phyloP scores from a whole-genome alignment of 2,888 invertebrate genomes.

The Antitype chi region DNA sequence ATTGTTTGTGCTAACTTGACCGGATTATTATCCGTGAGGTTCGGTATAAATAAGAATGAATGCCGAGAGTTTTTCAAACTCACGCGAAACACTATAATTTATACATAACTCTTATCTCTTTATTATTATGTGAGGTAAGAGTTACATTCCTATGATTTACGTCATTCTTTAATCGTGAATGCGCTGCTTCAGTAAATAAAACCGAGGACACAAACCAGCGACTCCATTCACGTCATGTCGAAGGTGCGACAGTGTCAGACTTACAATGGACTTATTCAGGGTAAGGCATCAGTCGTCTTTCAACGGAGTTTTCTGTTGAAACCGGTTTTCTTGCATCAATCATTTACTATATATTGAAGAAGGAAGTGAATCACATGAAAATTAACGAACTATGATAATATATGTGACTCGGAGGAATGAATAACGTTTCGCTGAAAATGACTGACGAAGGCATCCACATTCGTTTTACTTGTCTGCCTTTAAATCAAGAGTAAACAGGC shows the following conservation, averaged over 20 bases:
- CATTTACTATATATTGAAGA: background rate
- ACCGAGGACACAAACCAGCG: constrained; percentile 3
- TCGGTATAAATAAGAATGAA: too few species aligned
- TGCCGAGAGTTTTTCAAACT: too few species aligned
- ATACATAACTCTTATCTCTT: too few species aligned
- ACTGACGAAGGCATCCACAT: too few species aligned
- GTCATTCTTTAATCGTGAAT: too few species aligned
- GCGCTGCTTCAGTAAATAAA: background rate
- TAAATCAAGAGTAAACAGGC: too few species aligned
- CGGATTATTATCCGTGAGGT: too few species aligned
- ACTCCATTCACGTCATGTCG: constrained; percentile 37
- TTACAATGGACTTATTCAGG: constrained; percentile 46
- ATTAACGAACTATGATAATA: background rate
- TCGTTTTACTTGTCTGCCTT: too few species aligned
- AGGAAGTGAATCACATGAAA: background rate
- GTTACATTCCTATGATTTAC: too few species aligned
- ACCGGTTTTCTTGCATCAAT: constrained; percentile 1
- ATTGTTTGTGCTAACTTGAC: too few species aligned
- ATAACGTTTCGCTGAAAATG: background rate
- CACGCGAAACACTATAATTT: too few species aligned
- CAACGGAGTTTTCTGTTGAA: constrained; percentile 21
- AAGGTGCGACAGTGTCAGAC: constrained; percentile 14
- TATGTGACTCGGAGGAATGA: background rate
- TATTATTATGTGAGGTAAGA: too few species aligned
- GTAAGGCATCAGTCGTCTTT: constrained; percentile 23